These are phyloP conservation scores for Muscina levida DNA, from an alignment of 2,888 invertebrate species.

Conservation along the genomic window DNA sequence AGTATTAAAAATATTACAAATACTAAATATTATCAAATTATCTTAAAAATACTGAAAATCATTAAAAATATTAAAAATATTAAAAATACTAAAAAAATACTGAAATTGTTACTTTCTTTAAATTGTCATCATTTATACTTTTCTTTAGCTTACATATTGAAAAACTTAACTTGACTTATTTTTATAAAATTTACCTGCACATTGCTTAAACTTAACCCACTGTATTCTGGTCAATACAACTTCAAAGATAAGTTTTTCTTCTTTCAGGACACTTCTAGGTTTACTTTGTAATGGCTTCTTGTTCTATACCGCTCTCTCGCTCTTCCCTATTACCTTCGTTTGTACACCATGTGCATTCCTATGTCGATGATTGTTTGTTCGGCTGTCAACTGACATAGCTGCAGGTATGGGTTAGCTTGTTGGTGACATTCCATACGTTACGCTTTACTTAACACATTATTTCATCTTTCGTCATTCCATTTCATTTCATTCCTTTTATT, in stretches of 20 bases:
- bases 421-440: slow-evolving; percentile 60
- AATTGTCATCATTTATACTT: neutral
- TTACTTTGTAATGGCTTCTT: neutral
- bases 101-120: too few species aligned
- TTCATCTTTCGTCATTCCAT: slow-evolving; percentile 39
- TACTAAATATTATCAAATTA: too few species aligned
- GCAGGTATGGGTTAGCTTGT: slow-evolving; percentile 31
- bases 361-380: slow-evolving; percentile 6
- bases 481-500: neutral
- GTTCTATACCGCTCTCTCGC: neutral
- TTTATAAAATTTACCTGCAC: too few species aligned
- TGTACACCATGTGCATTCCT: neutral
- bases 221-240: neutral
- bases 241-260: slow-evolving; percentile 1
- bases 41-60: too few species aligned
- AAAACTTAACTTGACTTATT: too few species aligned
- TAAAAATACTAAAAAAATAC: too few species aligned
- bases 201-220: too few species aligned
- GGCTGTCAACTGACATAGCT: slow-evolving; percentile 41
- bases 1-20: too few species aligned
- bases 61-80: too few species aligned
- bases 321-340: neutral
- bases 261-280: neutral
- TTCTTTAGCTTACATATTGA: too few species aligned
- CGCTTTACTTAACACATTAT: slow-evolving; percentile 55